These are phyloP conservation scores for Hypsibius dujardini DNA, from an alignment of 1,140 invertebrate genomes.

Conservation along the genomic window DNA sequence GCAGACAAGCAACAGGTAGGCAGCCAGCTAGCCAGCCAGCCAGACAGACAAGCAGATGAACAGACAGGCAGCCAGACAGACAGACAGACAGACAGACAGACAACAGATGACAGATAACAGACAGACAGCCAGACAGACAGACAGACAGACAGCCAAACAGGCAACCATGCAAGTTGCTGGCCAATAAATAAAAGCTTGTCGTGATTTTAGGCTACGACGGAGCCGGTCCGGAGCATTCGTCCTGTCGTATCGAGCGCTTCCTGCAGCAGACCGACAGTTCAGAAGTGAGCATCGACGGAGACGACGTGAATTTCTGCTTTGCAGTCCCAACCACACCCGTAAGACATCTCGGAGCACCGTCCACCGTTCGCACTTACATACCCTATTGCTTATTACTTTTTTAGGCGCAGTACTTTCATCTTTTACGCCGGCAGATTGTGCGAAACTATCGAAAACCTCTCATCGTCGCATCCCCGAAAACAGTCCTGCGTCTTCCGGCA, in stretches of 20 bases:
- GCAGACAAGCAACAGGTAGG: too few species aligned
- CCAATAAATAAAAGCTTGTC: neutral
- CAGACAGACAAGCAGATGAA: too few species aligned
- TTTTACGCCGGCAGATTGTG: slow-evolving; percentile 70
- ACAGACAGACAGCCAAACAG: too few species aligned
- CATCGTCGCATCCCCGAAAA: slow-evolving; percentile 70
- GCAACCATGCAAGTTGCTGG: too few species aligned
- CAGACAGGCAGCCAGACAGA: too few species aligned
- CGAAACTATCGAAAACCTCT: slow-evolving; percentile 79
- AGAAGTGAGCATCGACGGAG: slow-evolving; percentile 51
- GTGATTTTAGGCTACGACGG: slow-evolving; percentile 57
- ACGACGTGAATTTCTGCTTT: slow-evolving; percentile 69
- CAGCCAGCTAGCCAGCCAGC: too few species aligned
- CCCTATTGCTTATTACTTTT: neutral
- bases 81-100: too few species aligned
- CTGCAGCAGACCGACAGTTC: slow-evolving; percentile 38
- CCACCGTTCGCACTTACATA: neutral
- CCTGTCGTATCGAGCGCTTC: slow-evolving; percentile 77
- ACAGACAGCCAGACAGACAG: too few species aligned
- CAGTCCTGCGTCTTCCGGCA: slow-evolving; percentile 56
- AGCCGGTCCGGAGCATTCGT: slow-evolving; percentile 87
- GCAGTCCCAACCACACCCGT: slow-evolving; percentile 73
- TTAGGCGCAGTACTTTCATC: slow-evolving; percentile 81
- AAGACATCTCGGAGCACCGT: neutral
- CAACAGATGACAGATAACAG: too few species aligned